Evolutionary conservation across 2,113 vertebrate species (phyloP), one percentile per base, ranked within the genome.

Genomic region (Noctilio leporinus): DNA sequence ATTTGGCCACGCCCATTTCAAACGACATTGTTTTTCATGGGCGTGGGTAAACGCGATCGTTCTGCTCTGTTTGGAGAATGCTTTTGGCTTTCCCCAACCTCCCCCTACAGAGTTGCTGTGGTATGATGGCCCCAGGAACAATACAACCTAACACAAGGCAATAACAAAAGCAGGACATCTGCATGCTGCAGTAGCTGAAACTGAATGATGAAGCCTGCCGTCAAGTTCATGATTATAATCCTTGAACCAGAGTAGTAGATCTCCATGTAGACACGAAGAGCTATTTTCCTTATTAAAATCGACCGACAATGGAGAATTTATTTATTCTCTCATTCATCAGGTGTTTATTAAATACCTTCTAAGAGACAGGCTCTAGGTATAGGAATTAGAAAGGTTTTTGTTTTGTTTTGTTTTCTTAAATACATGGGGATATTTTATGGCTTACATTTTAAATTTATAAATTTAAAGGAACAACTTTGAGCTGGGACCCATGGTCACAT

Each of bases 1-100:
- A 81, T 97, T 93, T 96, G 88, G 87, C 57, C 55, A 30, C 47
- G 33, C 73, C 51, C 77, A 19, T 90, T 94, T 91, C 82, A 92
- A 88, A 83, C 2, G 57, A 53, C 43, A 55, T 87, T 30, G 9
- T 62, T 70, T 77, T 76, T 81, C 70, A 93, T 49, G 65, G 77
- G 51, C 57, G 12, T 75, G 51, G 19, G 49, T 93, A 88, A 92
- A 90, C 47, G 38, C 17, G 57, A 87, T 76, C 47, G 38, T 65
- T 33, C 30, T 86, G 64, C 40, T 92, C 45, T 90, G 10, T 70
- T 57, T 47, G 10, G 38, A 96, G 81, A 90, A n/a, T 49, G 19
- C n/a, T 73, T 62, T 78, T 30, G n/a, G 30, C 81, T 82, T 70
- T 77, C 76, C 38, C 43, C 19, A 62, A 22, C 15, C 64, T 75